These are phyloP conservation scores for Geothlypis trichas DNA, from an alignment of 2,113 vertebrate species.

Conservation along the genomic window DNA sequence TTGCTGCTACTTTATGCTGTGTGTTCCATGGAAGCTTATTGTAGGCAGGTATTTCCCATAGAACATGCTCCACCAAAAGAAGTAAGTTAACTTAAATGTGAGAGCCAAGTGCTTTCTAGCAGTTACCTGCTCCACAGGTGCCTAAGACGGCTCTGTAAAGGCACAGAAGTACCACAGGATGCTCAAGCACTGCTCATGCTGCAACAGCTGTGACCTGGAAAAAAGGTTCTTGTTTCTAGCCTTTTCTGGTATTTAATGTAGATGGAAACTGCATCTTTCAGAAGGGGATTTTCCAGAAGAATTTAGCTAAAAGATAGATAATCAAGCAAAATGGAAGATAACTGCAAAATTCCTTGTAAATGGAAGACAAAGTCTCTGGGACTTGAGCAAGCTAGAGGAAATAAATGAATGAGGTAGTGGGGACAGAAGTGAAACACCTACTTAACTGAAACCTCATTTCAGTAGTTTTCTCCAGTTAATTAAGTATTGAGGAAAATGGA, in stretches of 20 bases:
- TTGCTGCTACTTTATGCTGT: background rate
- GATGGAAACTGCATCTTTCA: background rate
- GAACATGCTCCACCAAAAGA: background rate
- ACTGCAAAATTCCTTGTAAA: background rate
- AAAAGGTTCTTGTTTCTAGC: background rate
- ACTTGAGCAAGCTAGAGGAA: background rate
- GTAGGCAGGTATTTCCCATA: background rate
- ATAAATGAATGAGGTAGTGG: constrained; percentile 37
- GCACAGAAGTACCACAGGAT: background rate
- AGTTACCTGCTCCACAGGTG: background rate
- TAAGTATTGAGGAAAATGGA: constrained; percentile 60
- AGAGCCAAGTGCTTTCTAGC: background rate
- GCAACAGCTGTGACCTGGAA: background rate
- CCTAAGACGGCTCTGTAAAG: background rate
- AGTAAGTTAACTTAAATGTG: background rate
- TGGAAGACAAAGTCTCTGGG: background rate
- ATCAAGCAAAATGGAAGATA: background rate
- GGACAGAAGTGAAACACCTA: constrained; percentile 48
- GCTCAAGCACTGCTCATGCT: background rate
- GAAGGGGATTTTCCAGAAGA: background rate
- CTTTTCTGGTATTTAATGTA: background rate
- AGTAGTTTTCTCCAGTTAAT: constrained; percentile 51
- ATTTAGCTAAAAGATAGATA: background rate
- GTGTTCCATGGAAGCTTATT: background rate
- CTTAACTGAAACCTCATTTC: constrained; percentile 52